phyloP scores from a whole-genome alignment of 2,797 vertebrate species.

The Lacerta agilis region DNA sequence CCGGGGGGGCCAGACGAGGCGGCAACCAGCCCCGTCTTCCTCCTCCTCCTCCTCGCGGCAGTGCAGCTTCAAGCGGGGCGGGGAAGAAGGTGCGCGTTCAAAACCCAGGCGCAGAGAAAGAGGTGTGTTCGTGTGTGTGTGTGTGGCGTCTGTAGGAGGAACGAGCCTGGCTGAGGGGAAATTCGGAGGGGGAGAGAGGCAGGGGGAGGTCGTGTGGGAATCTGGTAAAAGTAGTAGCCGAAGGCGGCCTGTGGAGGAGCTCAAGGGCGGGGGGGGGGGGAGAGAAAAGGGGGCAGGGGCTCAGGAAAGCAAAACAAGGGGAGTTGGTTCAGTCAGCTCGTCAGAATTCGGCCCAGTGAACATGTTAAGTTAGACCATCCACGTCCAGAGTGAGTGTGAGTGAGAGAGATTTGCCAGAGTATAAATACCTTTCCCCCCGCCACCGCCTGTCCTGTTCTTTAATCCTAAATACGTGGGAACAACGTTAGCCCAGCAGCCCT shows the following conservation, averaged over 20 bases:
- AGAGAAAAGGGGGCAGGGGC: background rate
- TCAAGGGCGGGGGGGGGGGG: background rate
- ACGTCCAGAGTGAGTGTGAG: no score
- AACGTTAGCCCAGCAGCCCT: background rate
- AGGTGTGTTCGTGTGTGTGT: no score
- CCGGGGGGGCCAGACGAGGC: background rate
- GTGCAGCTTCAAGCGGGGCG: background rate
- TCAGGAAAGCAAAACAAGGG: background rate
- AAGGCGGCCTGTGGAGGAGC: background rate
- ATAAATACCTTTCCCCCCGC: no score
- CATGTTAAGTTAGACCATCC: no score
- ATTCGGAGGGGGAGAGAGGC: background rate
- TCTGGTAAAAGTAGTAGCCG: background rate
- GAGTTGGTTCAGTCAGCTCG: background rate
- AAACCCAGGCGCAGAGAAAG: background rate
- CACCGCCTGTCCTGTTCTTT: background rate
- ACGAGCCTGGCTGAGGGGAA: background rate
- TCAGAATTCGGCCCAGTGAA: background rate
- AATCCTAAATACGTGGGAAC: background rate
- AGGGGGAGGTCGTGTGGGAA: background rate
- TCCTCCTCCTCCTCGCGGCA: background rate
- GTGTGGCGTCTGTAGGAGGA: background rate
- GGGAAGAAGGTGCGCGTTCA: conserved; percentile 15
- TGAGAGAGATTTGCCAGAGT: no score
- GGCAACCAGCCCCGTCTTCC: background rate